These are phyloP conservation scores for Cyclura pinguis DNA, from an alignment of 2,797 vertebrate genomes.

Conservation along the genomic window DNA sequence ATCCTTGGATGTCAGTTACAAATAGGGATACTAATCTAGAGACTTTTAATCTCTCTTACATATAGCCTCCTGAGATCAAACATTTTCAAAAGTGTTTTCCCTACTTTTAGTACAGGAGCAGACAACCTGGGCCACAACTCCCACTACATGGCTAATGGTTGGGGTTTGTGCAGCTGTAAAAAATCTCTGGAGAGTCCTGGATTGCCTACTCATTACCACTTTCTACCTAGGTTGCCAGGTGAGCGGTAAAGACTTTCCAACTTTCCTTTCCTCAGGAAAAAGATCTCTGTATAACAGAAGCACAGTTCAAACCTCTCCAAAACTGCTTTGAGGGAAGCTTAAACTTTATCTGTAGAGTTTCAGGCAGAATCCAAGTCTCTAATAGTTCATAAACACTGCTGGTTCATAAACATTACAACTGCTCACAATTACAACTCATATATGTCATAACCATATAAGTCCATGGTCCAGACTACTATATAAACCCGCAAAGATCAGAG, in stretches of 20 bases:
- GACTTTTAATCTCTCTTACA: not conserved
- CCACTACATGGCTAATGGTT: not conserved
- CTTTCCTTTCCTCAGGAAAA: not conserved
- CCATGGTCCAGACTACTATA: not conserved
- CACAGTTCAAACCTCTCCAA: not conserved
- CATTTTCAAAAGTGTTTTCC: not conserved
- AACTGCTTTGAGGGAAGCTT: not conserved
- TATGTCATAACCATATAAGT: not conserved
- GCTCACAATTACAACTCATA: not conserved
- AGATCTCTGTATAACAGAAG: not conserved
- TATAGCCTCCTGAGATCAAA: not conserved
- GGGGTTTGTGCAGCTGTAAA: not conserved
- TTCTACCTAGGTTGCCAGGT: not conserved
- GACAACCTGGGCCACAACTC: not conserved
- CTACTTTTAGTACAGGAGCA: not conserved
- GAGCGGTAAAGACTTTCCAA: not conserved
- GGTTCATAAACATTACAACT: not conserved
- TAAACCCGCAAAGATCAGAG: not conserved
- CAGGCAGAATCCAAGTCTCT: not conserved
- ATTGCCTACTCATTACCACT: not conserved
- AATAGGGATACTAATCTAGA: not conserved
- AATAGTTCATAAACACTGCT: not conserved
- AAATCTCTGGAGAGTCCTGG: not conserved
- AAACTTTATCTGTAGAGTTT: not conserved
- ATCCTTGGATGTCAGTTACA: not conserved